A percentile compares a stretch with the other conserved stretches of the same genome.
phyloP scores from a whole-genome alignment of 2,888 invertebrate genomes.

The Monopis laevigella region DNA sequence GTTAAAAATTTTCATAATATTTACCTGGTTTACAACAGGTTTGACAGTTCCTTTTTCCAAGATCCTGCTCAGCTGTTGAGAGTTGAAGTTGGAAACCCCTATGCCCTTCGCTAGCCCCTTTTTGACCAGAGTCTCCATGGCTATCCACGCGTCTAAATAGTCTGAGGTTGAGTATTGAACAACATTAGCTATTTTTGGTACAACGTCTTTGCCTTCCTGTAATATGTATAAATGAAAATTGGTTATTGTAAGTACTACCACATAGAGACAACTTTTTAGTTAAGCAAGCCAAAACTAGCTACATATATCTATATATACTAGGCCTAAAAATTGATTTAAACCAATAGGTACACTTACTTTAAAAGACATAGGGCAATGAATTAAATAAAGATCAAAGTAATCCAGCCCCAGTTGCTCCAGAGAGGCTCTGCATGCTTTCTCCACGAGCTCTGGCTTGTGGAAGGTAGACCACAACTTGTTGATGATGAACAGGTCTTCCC shows the following conservation, averaged over 20 bases:
- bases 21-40: conserved; percentile 74
- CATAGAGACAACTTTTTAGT: no score
- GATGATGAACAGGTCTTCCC: conserved; percentile 75
- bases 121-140: conserved; percentile 77
- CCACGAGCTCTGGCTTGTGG: conserved; percentile 75
- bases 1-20: no score
- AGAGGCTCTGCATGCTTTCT: conserved; percentile 69
- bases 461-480: conserved; percentile 78
- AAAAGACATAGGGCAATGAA: conserved; percentile 85
- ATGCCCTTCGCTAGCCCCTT: conserved; percentile 76
- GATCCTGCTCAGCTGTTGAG: conserved; percentile 76
- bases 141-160: conserved; percentile 82
- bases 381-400: conserved; percentile 82
- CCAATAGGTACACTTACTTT: conserved; percentile 47
- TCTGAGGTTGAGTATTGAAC: conserved; percentile 58
- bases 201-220: conserved; percentile 56
- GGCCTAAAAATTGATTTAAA: no score
- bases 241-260: no score
- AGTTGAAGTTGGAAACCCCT: conserved; percentile 90
- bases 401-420: conserved; percentile 71
- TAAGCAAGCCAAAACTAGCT: no score
- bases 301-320: no score
- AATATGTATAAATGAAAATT: no score
- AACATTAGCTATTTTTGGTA: conserved; percentile 68
- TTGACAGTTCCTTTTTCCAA: conserved; percentile 70